Conservation (phyloP, 2,113 vertebrate genomes). For the Leucopsar rothschildi region DNA sequence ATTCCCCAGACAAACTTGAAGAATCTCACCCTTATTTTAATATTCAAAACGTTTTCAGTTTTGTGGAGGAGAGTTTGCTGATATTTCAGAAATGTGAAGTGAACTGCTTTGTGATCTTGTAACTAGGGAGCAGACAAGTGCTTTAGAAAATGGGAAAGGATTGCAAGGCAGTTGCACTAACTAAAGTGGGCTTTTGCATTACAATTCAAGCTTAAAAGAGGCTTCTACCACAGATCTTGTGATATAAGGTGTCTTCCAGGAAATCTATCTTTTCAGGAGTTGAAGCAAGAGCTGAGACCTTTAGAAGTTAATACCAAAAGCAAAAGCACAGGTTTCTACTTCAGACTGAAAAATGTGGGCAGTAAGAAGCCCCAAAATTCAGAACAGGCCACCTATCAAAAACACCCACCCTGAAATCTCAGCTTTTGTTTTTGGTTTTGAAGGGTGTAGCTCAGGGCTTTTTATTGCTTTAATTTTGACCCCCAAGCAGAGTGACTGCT, state of each 20-base stretch:
- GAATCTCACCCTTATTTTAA: not conserved
- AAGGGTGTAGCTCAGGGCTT: not conserved
- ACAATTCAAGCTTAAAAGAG: not conserved
- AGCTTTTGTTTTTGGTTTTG: not conserved
- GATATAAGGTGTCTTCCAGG: not conserved
- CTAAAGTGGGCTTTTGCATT: not conserved
- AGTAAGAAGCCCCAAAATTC: not conserved
- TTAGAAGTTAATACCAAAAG: not conserved
- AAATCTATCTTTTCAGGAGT: not conserved
- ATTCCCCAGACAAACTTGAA: not conserved
- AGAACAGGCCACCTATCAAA: not conserved
- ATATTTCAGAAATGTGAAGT: constrained; percentile 3
- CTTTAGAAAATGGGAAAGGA: not conserved
- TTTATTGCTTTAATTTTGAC: not conserved
- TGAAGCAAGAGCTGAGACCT: not conserved
- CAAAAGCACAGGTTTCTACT: not conserved
- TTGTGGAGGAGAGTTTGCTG: not conserved
- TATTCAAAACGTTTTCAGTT: constrained; percentile 7
- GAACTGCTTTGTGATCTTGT: not conserved
- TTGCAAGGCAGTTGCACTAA: not conserved
- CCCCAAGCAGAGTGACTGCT: not conserved
- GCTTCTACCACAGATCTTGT: not conserved
- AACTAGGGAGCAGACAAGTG: not conserved
- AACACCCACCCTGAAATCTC: not conserved
- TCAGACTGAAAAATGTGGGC: not conserved